Percentiles rank a stretch among this genome's conserved stretches.
Conservation (phyloP, 1,140 invertebrate genomes). For the Nasonia giraulti region DNA sequence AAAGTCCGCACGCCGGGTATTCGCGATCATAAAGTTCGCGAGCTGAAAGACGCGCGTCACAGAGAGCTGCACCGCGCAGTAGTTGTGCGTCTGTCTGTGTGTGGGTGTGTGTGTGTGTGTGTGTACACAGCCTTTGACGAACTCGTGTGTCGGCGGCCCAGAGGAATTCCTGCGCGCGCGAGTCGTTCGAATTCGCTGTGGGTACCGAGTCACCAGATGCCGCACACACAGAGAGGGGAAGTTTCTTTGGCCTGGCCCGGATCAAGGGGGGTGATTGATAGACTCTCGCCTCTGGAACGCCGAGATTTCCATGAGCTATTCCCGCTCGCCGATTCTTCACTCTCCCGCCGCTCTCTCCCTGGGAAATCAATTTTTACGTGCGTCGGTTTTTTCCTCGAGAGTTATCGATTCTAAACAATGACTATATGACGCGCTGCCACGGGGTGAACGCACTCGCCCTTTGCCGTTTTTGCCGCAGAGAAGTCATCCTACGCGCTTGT, state of each 20-base stretch:
- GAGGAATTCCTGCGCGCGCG: slow-evolving; percentile 24
- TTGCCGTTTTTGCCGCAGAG: background rate
- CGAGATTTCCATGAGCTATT: slow-evolving; percentile 9
- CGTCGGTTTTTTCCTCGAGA: background rate
- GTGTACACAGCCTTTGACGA: slow-evolving; percentile 7
- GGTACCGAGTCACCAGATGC: background rate
- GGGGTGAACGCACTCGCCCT: background rate
- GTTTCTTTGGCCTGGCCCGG: background rate
- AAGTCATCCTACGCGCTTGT: background rate
- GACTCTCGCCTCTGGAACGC: slow-evolving; percentile 6
- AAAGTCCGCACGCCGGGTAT: slow-evolving; percentile 49
- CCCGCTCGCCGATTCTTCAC: slow-evolving; percentile 19
- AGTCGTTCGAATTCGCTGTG: slow-evolving; percentile 32
- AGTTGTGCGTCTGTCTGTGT: too few relatives aligned
- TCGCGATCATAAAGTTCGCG: slow-evolving; percentile 57
- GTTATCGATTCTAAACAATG: background rate
- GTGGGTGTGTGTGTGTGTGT: background rate
- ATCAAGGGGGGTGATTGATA: slow-evolving; percentile 9
- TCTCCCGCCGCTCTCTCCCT: too few relatives aligned
- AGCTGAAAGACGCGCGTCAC: background rate
- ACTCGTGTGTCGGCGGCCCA: background rate
- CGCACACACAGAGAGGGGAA: background rate
- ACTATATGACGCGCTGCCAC: too few relatives aligned
- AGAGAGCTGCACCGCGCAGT: background rate
- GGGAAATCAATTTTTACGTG: background rate